Evolutionary conservation across 2,888 invertebrate genomes (phyloP).

Genomic region (Pseudolycoriella hygida): DNA sequence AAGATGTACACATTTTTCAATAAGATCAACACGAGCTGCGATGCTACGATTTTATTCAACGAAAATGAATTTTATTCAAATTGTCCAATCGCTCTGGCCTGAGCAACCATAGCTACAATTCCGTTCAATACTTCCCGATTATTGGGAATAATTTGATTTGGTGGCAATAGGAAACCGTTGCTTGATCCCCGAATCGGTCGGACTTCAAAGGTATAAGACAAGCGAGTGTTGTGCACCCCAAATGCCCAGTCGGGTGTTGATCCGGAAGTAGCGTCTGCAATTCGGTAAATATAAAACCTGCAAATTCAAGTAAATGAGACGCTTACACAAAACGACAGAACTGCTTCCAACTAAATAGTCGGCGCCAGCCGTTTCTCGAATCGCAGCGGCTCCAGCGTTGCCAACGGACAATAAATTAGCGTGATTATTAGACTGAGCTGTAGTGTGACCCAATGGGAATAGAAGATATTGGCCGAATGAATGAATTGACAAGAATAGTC

Average conservation of each 20-base stretch:
- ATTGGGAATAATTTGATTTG: constrained; percentile 40
- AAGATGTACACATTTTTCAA: too few relatives aligned
- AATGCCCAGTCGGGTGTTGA: too few relatives aligned
- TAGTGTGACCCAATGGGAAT: constrained; percentile 38
- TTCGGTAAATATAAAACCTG: too few relatives aligned
- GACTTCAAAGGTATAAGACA: too few relatives aligned
- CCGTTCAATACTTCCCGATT: constrained; percentile 39
- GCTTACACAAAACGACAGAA: constrained; percentile 35
- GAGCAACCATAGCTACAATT: constrained; percentile 31
- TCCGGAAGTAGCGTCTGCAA: too few relatives aligned
- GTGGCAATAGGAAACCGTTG: constrained; percentile 48
- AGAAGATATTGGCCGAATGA: constrained; percentile 43
- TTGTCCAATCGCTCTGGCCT: constrained; percentile 19
- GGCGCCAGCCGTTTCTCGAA: constrained; percentile 38
- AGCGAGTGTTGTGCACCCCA: too few relatives aligned
- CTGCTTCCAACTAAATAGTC: constrained; percentile 42
- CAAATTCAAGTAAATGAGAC: too few relatives aligned
- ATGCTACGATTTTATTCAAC: too few relatives aligned
- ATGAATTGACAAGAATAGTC: constrained; percentile 41
- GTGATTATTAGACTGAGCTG: constrained; percentile 30
- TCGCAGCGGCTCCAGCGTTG: not conserved
- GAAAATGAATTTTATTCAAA: too few relatives aligned
- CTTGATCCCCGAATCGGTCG: too few relatives aligned
- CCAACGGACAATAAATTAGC: constrained; percentile 14
- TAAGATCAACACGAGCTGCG: too few relatives aligned